Conservation (phyloP, 2,888 invertebrate species). For the Aleiodes testaceus region DNA sequence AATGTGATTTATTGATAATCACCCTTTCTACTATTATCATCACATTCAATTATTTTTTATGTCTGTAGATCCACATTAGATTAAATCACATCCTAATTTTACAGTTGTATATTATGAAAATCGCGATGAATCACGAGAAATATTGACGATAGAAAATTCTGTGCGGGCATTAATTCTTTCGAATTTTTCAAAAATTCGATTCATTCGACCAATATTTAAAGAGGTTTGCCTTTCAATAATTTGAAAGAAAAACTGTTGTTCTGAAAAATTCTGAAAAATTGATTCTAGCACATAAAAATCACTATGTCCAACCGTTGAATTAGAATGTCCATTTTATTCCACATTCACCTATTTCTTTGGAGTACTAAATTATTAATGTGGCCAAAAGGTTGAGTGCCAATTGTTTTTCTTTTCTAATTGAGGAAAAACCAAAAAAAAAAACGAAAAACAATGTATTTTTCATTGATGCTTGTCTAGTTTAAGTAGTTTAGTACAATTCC, state of each 20-base stretch:
- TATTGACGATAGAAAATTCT: no score
- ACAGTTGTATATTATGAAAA: no score
- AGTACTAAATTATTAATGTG: not conserved
- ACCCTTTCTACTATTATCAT: constrained; percentile 3
- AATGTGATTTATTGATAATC: not conserved
- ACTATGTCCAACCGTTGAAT: no score
- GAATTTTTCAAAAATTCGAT: no score
- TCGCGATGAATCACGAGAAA: no score
- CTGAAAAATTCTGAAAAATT: not conserved
- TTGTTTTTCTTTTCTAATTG: constrained; percentile 2
- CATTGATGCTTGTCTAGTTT: constrained; percentile 42
- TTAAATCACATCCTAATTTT: constrained; percentile 20
- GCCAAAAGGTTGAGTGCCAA: not conserved
- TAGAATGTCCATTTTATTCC: no score
- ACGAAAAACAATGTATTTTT: constrained; percentile 7
- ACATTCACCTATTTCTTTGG: no score
- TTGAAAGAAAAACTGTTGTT: no score
- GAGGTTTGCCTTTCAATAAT: no score
- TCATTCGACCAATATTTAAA: no score
- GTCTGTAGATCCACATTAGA: constrained; percentile 24
- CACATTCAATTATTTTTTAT: constrained; percentile 1
- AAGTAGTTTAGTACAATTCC: constrained; percentile 28
- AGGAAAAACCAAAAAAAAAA: not conserved
- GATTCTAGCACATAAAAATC: no score
- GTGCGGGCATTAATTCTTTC: no score